Evolutionary conservation across 2,797 vertebrate species (phyloP), one percentile per base, ranked within the genome.

Genomic region (Threskiornis aethiopicus): DNA sequence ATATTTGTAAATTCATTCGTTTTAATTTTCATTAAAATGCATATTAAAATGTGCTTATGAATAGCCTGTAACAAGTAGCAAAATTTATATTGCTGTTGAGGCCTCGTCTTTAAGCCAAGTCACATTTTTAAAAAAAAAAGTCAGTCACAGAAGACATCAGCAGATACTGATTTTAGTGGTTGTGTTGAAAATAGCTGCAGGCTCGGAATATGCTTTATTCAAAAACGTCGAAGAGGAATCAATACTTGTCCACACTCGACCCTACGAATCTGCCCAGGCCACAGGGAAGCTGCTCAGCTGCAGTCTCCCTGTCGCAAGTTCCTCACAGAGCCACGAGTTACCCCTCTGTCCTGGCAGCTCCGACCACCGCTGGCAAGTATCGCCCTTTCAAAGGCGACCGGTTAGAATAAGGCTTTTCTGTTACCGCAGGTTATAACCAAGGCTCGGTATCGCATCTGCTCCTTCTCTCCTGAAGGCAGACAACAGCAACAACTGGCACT

Each of bases 271-370:
- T 1, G 1, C 6, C 2, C 8, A 13, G 69, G 15, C 58, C 22
- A 24, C 11, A 25, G 19, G 64, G 64, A 49, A 37, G 47, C 46
- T 16, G 47, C 46, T 19, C 2, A 25, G 51, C 77, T 35, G 62
- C 78, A n/a, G 24, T 5, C 54, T 69, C 49, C 21, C 62, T 15
- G 17, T 2, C 29, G 19, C 15, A 20, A 59, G 26, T 44, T 71
- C 7, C 9, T 26, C 3, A 1, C 55, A 57, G 41, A 14, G 41
- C 41, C 41, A 14, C 14, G 13, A 13, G 0, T 18, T n/a, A 31
- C 46, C 42, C 46, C 47, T 15, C 21, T 17, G 46, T 33, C 66
- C 67, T 7, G 39, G 33, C 47, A 67, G 69, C 65, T 81, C 69
- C 31, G 7, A 31, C 13, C 33, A 9, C 29, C 46, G 1, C 44